Base-by-base conservation (phyloP, 2,888 invertebrate genomes). In the Xestia c-nigrum region DNA sequence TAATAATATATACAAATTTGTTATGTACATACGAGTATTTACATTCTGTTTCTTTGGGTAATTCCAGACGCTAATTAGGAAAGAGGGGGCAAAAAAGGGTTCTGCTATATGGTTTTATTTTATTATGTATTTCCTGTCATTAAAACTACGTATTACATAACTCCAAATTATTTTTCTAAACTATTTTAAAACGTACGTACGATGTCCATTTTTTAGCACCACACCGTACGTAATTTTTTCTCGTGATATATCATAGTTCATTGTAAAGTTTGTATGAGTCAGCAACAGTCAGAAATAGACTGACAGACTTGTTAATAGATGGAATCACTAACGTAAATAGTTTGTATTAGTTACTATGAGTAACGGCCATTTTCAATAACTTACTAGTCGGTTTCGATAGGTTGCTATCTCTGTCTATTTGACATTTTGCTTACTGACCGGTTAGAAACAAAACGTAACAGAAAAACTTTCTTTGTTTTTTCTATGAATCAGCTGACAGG, bases 181-280 rank as follows among this genome's bases (percentile, higher is more conserved):
- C 9, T 19, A 63, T 40, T 61, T 61, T 21, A 40, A 3, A 21
- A n/a, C 40, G 31, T 40, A 16, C 19, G 55, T 31, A 31, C 16
- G 12, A n/a, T 46, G 19, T 4, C 6, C 1, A 16, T 21, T 72
- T 80, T 40, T 52, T 73, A n/a, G 21, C 31, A 14, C 6, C 4
- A 6, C 7, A 6, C 7, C 5, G 6, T 16, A 50, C 16, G 1
- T 43, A 43, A 3, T 24, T n/a, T 59, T 80, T 43, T 38, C 10
- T n/a, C 3, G 3, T 19, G 12, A 76, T 72, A 76, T 80, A 80
- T 31, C 76, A 59, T 14, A 76, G 77, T 68, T 82, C 83, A 76
- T 64, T 63, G 63, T 38, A 63, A 77, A 57, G 52, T 46, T 59
- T 9, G 24, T 14, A 66, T 52, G 52, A 61, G 52, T 46, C 24